phyloP scores from a whole-genome alignment of 2,797 vertebrate genomes.

The Trichosurus vulpecula region DNA sequence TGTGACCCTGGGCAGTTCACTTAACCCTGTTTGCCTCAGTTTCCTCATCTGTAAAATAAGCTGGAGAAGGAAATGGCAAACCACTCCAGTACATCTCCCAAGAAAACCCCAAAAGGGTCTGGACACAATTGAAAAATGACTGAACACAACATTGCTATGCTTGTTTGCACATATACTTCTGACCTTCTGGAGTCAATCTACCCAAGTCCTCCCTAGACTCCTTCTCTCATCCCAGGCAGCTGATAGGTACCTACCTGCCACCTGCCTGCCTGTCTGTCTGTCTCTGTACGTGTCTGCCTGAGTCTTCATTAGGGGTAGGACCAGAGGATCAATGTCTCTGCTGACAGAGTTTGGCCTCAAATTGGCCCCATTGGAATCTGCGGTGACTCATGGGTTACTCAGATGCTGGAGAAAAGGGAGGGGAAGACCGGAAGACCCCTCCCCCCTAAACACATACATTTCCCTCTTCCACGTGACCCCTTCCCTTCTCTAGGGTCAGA shows the following conservation, averaged over 20 bases:
- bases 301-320: background rate
- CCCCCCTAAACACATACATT: constrained; percentile 60
- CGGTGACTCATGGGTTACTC: constrained; percentile 70
- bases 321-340: background rate
- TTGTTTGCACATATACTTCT: background rate
- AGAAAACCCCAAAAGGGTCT: background rate
- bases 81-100: too few relatives aligned
- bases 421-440: constrained; percentile 44
- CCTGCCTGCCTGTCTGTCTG: background rate
- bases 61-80: too few relatives aligned
- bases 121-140: too few relatives aligned
- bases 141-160: background rate
- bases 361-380: constrained; percentile 43
- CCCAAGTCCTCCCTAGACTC: background rate
- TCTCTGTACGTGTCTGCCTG: too few relatives aligned
- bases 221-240: too few relatives aligned
- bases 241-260: background rate
- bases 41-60: too few relatives aligned
- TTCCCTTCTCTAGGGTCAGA: constrained; percentile 12
- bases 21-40: too few relatives aligned
- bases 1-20: too few relatives aligned
- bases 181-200: background rate
- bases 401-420: constrained; percentile 59
- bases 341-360: constrained; percentile 3
- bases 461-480: constrained; percentile 61